Evolutionary conservation across 1,140 invertebrate species (phyloP).

Genomic region (Scaptomyza montana): DNA sequence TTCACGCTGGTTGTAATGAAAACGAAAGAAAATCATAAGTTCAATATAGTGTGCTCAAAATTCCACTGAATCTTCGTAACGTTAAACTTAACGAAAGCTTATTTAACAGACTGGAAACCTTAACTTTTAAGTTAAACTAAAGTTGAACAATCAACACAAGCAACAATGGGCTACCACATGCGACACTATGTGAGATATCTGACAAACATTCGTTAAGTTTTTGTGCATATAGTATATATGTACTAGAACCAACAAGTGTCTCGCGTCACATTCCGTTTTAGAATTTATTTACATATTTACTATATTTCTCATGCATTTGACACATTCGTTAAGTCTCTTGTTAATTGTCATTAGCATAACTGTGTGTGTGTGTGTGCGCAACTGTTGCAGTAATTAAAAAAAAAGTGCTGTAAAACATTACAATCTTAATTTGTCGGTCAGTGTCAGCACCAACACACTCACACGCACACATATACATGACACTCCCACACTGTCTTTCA

Average conservation of each 20-base stretch:
- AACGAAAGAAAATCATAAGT: neutral
- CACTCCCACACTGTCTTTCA: slow-evolving; percentile 5
- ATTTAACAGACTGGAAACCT: too few species aligned
- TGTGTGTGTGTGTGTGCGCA: neutral
- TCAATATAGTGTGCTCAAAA: neutral
- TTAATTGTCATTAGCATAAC: slow-evolving; percentile 48
- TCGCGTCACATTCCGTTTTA: slow-evolving; percentile 25
- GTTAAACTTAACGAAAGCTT: neutral
- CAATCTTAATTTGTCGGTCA: slow-evolving; percentile 66
- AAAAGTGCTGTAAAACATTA: slow-evolving; percentile 52
- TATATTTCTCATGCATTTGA: slow-evolving; percentile 5
- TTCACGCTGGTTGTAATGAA: slow-evolving; percentile 30
- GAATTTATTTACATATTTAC: neutral
- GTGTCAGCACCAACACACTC: slow-evolving; percentile 46
- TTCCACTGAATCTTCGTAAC: neutral
- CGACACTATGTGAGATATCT: slow-evolving; percentile 71
- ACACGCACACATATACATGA: slow-evolving; percentile 8
- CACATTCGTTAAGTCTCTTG: slow-evolving; percentile 50
- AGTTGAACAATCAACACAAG: slow-evolving; percentile 11
- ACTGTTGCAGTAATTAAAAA: slow-evolving; percentile 1
- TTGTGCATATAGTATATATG: slow-evolving; percentile 6
- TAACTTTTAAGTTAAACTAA: neutral
- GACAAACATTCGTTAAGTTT: slow-evolving; percentile 47
- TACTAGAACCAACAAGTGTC: slow-evolving; percentile 46
- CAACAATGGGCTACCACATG: slow-evolving; percentile 65